Percentiles rank a stretch among this genome's conserved stretches.
These are phyloP conservation scores for Rutilus rutilus DNA, from an alignment of 2,113 vertebrate genomes.

Conservation along the genomic window DNA sequence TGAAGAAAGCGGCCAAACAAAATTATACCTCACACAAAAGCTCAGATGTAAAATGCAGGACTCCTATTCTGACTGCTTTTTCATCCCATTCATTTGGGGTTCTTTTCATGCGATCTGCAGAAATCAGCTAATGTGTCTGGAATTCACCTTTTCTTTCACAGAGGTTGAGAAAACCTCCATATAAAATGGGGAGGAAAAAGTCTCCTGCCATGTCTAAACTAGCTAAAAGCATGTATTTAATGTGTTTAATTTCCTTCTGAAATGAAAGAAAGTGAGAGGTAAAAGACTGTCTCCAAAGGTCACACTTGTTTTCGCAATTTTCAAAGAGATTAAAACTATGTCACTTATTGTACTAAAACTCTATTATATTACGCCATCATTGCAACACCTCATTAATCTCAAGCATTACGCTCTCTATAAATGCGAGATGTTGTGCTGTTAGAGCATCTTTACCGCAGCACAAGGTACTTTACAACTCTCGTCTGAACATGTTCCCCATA, in stretches of 20 bases:
- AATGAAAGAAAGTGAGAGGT: conserved; percentile 39
- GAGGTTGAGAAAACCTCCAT: not conserved
- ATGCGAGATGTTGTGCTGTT: conserved; percentile 33
- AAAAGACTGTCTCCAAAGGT: conserved; percentile 2
- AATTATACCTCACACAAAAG: conserved; percentile 27
- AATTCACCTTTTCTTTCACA: not conserved
- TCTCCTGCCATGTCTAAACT: conserved; percentile 8
- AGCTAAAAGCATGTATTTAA: conserved; percentile 32
- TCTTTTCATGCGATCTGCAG: not conserved
- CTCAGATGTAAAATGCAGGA: not conserved
- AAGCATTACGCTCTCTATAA: conserved; percentile 44
- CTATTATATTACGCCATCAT: conserved; percentile 45
- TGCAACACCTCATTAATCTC: conserved; percentile 49
- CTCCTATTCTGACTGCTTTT: conserved; percentile 20
- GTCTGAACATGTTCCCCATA: conserved; percentile 30
- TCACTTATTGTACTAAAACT: conserved; percentile 50
- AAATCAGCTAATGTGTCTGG: not conserved
- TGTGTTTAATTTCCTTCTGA: conserved; percentile 5
- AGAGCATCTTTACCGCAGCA: conserved; percentile 28
- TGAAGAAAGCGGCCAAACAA: not conserved
- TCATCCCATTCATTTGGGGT: not conserved
- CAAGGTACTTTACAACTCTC: conserved; percentile 13
- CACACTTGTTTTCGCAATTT: conserved; percentile 41
- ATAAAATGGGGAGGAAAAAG: not conserved
- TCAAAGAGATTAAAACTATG: conserved; percentile 44